Base-by-base conservation (phyloP, 2,797 vertebrate species). In the Crax fasciolata region DNA sequence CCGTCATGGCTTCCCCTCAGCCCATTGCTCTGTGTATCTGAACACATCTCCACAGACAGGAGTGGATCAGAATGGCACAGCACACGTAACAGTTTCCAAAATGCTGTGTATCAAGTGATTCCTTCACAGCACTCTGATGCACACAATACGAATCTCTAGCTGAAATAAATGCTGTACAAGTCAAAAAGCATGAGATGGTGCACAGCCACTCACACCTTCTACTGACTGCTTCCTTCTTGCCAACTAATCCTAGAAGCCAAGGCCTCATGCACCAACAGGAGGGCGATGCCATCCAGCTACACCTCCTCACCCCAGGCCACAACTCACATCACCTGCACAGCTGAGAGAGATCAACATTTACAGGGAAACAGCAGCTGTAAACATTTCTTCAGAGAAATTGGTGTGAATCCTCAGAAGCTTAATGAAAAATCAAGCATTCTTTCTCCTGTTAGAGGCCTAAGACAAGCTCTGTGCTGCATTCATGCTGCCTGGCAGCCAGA, bases 201-300 rank as follows among this genome's bases (percentile, higher is more conserved):
- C 14, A n/a, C 21, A 82, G 83, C 59, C 39, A 67, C 55, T 79
- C 74, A 58, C 68, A 66, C 65, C 73, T 79, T 41, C 46, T 63
- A 38, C 80, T 11, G 10, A 15, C 3, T 5, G 62, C 77, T 61
- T 78, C 54, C 63, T 68, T 55, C 48, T 38, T 12, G 32, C 57
- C 87, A 84, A 62, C 21, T 16, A 82, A 59, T 41, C 49, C 80
- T 9, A 20, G 35, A 67, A 75, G 38, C 44, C 55, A 11, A 68
- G 54, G 38, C 46, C 57, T 90, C 82, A 87, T 30, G 5, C 0
- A 13, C 57, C 8, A 14, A 58, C 51, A 35, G 49, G 48, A 68
- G 28, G 10, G 68, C 61, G 85, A 52, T 85, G 77, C 86, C 71
- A 67, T 91, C 84, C 91, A 95, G 38, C 11, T 49, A 58, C 49